These are phyloP conservation scores for Tamias sibiricus DNA, from an alignment of 2,113 vertebrate genomes.

Conservation along the genomic window DNA sequence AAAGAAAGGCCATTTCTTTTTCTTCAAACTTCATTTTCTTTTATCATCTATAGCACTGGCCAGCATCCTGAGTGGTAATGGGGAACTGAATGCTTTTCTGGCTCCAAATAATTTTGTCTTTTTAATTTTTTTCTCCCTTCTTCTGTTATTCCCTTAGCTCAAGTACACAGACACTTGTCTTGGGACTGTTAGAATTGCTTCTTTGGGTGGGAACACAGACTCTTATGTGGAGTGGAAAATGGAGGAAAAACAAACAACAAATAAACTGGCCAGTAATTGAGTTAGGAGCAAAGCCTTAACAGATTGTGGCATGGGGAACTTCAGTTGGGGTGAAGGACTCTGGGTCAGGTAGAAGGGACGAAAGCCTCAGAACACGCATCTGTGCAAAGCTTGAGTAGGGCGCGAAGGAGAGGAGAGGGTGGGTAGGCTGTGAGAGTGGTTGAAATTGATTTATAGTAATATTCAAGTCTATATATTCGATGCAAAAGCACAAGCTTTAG, in stretches of 20 bases:
- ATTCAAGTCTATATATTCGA: not conserved
- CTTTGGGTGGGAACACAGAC: slow-evolving; percentile 16
- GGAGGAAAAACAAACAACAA: not conserved
- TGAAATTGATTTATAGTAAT: not conserved
- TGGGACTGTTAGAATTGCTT: slow-evolving; percentile 37
- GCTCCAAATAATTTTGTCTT: slow-evolving; percentile 25
- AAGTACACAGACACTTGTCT: not conserved
- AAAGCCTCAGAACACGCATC: not conserved
- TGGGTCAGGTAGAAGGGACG: not conserved
- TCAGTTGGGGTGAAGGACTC: not conserved
- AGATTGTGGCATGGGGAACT: not conserved
- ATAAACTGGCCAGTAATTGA: not conserved
- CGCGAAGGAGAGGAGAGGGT: not conserved
- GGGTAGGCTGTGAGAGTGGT: not conserved
- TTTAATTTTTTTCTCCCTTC: not conserved
- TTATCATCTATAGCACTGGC: slow-evolving; percentile 53
- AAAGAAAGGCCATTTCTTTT: slow-evolving; percentile 63
- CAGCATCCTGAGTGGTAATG: slow-evolving; percentile 53
- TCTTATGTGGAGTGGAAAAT: not conserved
- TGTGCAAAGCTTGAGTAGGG: not conserved
- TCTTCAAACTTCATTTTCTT: slow-evolving; percentile 59
- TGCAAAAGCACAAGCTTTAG: not conserved
- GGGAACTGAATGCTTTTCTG: slow-evolving; percentile 35
- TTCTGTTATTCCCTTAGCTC: not conserved
- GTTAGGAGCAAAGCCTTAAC: not conserved